Conservation (phyloP, 1,140 invertebrate species). For the Drosophila dunni region DNA sequence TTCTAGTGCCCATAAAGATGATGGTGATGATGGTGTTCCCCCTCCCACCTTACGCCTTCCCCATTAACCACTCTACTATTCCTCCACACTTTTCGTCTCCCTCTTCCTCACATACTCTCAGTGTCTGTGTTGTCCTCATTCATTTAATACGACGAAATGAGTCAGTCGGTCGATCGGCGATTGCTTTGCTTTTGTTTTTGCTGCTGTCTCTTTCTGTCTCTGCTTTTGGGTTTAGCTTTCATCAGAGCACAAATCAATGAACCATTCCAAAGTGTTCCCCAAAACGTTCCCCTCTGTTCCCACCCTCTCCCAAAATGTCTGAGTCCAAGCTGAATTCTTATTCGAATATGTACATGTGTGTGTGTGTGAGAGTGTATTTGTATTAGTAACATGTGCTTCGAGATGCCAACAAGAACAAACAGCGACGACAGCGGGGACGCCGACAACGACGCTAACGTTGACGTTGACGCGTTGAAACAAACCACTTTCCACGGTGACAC, state of each 20-base stretch:
- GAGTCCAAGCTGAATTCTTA: conserved; percentile 27
- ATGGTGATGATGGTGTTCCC: conserved; percentile 11
- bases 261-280: conserved; percentile 61
- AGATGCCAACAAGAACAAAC: conserved; percentile 51
- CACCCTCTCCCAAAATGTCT: conserved; percentile 16
- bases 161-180: conserved; percentile 71
- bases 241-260: conserved; percentile 63
- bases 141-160: conserved; percentile 59
- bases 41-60: not conserved
- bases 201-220: conserved; percentile 2
- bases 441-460: conserved; percentile 20
- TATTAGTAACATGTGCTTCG: conserved; percentile 69
- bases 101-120: not conserved
- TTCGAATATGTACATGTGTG: conserved; percentile 13
- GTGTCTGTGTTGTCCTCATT: conserved; percentile 44
- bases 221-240: conserved; percentile 35
- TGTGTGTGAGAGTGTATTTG: conserved; percentile 9
- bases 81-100: not conserved
- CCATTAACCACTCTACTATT: too few relatives aligned
- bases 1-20: conserved; percentile 53
- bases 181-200: conserved; percentile 34
- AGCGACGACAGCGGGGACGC: conserved; percentile 35
- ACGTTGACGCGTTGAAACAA: conserved; percentile 54
- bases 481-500: conserved; percentile 82
- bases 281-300: conserved; percentile 2